phyloP scores from a whole-genome alignment of 2,888 invertebrate species.

The Agriopis aurantiaria region DNA sequence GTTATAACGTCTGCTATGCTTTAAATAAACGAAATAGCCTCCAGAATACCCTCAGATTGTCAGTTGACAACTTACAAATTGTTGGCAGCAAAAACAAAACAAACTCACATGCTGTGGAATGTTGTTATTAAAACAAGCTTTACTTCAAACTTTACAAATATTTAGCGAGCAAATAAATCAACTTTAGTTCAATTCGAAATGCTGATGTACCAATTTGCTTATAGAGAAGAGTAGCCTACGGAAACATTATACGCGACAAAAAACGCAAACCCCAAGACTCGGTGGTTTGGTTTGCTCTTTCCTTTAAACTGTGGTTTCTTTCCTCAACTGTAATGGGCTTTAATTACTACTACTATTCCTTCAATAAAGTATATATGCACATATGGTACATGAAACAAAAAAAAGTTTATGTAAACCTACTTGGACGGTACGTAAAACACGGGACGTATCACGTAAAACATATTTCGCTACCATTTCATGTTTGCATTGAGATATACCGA shows the following conservation, averaged over 20 bases:
- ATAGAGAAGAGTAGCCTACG: not conserved
- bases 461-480: no score
- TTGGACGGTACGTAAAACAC: no score
- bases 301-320: not conserved
- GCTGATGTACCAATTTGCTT: not conserved
- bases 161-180: not conserved
- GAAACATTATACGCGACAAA: not conserved
- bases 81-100: constrained; percentile 46
- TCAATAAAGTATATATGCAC: no score
- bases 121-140: constrained; percentile 26
- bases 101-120: constrained; percentile 36
- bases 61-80: constrained; percentile 40
- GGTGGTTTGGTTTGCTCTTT: not conserved
- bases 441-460: no score
- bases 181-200: not conserved
- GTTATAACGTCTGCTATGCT: constrained; percentile 49
- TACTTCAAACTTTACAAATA: not conserved
- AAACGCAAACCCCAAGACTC: not conserved
- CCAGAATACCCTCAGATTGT: constrained; percentile 36
- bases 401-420: no score
- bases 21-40: constrained; percentile 44
- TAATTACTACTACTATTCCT: not conserved
- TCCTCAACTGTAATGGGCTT: not conserved
- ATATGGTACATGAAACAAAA: no score
- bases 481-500: no score